phyloP scores from a whole-genome alignment of 2,113 vertebrate genomes.

The Ondatra zibethicus region DNA sequence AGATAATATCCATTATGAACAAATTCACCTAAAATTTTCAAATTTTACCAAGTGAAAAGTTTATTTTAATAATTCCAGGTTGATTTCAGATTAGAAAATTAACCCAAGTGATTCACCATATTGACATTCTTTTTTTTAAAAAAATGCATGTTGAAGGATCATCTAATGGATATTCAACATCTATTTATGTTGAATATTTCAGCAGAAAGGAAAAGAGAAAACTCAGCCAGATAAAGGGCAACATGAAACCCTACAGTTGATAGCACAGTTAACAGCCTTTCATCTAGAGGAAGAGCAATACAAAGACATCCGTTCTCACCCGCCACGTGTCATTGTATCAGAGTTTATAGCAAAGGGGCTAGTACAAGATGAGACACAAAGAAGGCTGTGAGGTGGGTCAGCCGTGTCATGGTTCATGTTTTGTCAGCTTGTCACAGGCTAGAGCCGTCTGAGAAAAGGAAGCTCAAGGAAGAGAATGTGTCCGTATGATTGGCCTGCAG shows the following conservation, averaged over 20 bases:
- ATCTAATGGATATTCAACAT: not conserved
- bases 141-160: not conserved
- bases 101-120: not conserved
- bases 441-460: not conserved
- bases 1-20: not conserved
- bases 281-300: not conserved
- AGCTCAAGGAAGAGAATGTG: not conserved
- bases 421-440: not conserved
- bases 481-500: not conserved
- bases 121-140: not conserved
- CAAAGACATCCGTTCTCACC: not conserved
- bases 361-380: not conserved
- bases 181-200: not conserved
- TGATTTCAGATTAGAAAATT: not conserved
- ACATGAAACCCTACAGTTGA: not conserved
- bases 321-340: not conserved
- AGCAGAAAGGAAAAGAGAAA: not conserved
- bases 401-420: not conserved
- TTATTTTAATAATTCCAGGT: not conserved
- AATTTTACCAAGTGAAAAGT: not conserved
- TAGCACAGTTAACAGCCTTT: not conserved
- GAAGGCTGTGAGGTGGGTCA: not conserved
- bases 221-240: not conserved
- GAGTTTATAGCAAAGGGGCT: not conserved
- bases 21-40: not conserved